phyloP scores from a whole-genome alignment of 1,140 invertebrate species.

The Caenorhabditis inopinata region DNA sequence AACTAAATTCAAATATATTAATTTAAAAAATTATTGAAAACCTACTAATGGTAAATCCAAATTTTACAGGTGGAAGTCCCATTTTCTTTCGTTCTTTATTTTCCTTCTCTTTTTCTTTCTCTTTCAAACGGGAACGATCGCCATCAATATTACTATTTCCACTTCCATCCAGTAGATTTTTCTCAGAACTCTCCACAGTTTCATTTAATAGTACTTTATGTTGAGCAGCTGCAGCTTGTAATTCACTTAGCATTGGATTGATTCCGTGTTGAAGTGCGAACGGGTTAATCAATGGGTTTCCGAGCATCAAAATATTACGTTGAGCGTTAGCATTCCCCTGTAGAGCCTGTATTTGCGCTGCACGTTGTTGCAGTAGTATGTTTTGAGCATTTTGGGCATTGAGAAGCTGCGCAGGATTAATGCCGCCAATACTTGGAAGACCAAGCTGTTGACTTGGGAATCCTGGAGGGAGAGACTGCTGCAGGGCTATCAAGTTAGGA shows the following conservation, averaged over 20 bases:
- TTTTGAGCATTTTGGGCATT: not conserved
- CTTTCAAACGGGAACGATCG: not conserved
- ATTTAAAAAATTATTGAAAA: not conserved
- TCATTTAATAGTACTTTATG: not conserved
- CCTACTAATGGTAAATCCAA: not conserved
- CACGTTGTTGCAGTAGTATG: not conserved
- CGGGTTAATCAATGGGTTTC: not conserved
- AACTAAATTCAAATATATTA: not conserved
- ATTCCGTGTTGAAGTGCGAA: not conserved
- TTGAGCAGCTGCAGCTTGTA: not conserved
- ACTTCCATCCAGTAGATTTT: not conserved
- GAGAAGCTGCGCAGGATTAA: not conserved
- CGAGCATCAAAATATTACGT: not conserved
- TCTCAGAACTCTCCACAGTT: not conserved
- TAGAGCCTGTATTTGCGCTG: not conserved
- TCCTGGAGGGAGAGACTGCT: not conserved
- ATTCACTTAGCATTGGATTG: not conserved
- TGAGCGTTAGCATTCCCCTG: not conserved
- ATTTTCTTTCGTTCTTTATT: conserved; percentile 14
- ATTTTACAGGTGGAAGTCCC: not conserved
- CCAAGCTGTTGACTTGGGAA: not conserved
- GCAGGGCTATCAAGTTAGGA: not conserved
- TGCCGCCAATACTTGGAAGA: not conserved
- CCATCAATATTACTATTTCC: not conserved
- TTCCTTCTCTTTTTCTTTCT: conserved; percentile 6